phyloP scores from a whole-genome alignment of 2,888 invertebrate genomes.

The Philereme transversata region DNA sequence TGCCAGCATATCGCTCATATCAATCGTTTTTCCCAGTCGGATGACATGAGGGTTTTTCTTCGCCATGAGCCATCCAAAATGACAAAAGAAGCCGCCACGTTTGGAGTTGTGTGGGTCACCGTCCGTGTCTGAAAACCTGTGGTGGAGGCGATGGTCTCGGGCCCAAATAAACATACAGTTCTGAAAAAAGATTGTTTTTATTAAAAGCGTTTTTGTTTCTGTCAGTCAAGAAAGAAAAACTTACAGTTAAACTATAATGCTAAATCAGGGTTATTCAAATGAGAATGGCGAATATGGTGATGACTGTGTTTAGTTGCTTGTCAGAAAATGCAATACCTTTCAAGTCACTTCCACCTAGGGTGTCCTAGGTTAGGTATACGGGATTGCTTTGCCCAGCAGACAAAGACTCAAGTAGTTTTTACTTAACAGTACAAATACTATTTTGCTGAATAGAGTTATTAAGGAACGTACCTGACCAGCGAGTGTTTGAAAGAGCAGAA shows the following conservation, averaged over 20 bases:
- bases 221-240: not conserved
- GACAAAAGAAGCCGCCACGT: slow-evolving; percentile 94
- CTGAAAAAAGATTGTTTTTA: slow-evolving; percentile 58
- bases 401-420: too few species aligned
- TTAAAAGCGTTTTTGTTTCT: too few species aligned
- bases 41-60: slow-evolving; percentile 91
- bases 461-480: slow-evolving; percentile 88
- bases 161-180: slow-evolving; percentile 90
- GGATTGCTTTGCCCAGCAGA: too few species aligned
- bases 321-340: too few species aligned
- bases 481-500: slow-evolving; percentile 87
- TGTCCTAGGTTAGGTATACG: too few species aligned
- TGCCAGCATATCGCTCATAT: slow-evolving; percentile 88
- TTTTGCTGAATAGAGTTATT: too few species aligned
- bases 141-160: slow-evolving; percentile 91
- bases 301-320: too few species aligned
- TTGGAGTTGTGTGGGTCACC: slow-evolving; percentile 92
- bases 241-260: not conserved
- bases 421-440: not conserved
- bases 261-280: too few species aligned
- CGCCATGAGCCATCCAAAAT: slow-evolving; percentile 93
- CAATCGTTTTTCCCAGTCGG: slow-evolving; percentile 86
- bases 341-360: too few species aligned
- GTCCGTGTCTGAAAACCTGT: slow-evolving; percentile 88
- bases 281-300: too few species aligned